A percentile compares a stretch with the other conserved stretches of the same genome.
These are phyloP conservation scores for Branchinecta lindahli DNA, from an alignment of 1,140 invertebrate species.

Conservation along the genomic window DNA sequence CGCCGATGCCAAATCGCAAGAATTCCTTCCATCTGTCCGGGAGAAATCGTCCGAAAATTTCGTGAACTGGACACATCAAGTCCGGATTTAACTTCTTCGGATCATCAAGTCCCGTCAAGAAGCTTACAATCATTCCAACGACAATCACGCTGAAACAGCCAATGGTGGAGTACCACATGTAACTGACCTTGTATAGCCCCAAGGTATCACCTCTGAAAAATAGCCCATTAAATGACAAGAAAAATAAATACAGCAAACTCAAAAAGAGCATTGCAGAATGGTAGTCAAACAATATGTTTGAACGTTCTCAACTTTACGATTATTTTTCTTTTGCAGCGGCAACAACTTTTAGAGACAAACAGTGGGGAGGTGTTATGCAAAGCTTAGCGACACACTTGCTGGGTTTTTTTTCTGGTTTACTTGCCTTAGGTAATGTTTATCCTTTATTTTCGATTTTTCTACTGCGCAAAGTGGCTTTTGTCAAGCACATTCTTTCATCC, in stretches of 20 bases:
- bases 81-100: constrained; percentile 35
- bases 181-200: constrained; percentile 45
- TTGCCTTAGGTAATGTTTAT: too few species aligned
- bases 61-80: constrained; percentile 36
- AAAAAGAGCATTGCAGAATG: background rate
- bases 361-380: too few species aligned
- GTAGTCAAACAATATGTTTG: too few species aligned
- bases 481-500: too few species aligned
- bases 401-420: too few species aligned
- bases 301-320: too few species aligned
- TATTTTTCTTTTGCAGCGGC: too few species aligned
- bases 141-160: constrained; percentile 51
- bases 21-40: constrained; percentile 23
- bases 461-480: too few species aligned
- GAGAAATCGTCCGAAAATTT: constrained; percentile 34
- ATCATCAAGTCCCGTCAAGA: constrained; percentile 43
- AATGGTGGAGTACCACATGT: constrained; percentile 58
- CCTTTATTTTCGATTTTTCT: too few species aligned
- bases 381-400: too few species aligned
- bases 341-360: too few species aligned
- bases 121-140: constrained; percentile 51
- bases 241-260: background rate
- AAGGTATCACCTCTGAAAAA: constrained; percentile 20
- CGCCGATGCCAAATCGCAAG: constrained; percentile 13
- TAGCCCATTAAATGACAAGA: too few species aligned